phyloP scores from a whole-genome alignment of 2,797 vertebrate species.

The Mormyrops attenuatus region DNA sequence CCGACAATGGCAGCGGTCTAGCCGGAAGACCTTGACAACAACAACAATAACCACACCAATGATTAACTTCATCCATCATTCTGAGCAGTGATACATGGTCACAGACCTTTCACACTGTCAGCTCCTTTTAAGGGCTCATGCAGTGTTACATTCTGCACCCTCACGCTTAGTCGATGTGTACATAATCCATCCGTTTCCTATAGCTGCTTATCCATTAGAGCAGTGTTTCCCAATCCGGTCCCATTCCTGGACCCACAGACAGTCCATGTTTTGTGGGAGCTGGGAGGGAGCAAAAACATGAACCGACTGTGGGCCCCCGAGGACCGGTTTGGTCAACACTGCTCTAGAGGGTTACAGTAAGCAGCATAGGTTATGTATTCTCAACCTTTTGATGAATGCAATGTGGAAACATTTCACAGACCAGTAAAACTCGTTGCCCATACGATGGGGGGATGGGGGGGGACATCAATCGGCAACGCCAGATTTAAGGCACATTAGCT shows the following conservation, averaged over 20 bases:
- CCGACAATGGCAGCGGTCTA: not conserved
- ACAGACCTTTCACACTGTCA: not conserved
- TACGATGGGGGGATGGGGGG: not conserved
- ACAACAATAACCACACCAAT: not conserved
- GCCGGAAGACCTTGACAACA: not conserved
- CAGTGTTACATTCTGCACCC: not conserved
- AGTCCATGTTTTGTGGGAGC: not conserved
- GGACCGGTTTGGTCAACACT: not conserved
- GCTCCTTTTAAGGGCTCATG: not conserved
- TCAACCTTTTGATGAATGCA: not conserved
- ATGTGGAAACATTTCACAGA: not conserved
- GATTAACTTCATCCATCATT: conserved; percentile 6
- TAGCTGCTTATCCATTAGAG: not conserved
- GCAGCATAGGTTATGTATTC: not conserved
- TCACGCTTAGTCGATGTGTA: not conserved
- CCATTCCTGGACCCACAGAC: not conserved
- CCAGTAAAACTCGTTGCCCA: not conserved
- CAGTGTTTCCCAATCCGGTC: not conserved
- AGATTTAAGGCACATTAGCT: not conserved
- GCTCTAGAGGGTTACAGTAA: not conserved
- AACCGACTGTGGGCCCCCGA: not conserved
- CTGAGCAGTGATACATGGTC: not conserved
- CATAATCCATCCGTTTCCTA: not conserved
- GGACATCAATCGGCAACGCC: not conserved
- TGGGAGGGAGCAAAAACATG: not conserved